Conservation (phyloP, 2,113 vertebrate genomes). For the Fulica atra region DNA sequence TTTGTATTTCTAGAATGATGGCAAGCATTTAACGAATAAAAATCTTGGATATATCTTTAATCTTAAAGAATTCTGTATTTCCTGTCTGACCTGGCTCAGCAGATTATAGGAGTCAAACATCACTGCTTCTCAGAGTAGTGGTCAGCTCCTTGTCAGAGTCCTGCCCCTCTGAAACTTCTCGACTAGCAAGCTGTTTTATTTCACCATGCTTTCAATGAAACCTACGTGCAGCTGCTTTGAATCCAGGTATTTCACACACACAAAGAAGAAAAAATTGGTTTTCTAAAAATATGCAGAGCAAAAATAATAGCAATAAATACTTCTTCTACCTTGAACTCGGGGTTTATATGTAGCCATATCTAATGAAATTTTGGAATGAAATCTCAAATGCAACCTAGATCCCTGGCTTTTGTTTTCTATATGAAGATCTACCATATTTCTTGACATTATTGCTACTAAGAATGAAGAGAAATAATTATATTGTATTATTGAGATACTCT, state of each 20-base stretch:
- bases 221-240: background rate
- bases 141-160: background rate
- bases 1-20: background rate
- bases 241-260: background rate
- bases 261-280: rapidly evolving
- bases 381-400: background rate
- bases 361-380: background rate
- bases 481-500: background rate
- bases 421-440: background rate
- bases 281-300: background rate
- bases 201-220: background rate
- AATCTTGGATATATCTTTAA: background rate
- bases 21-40: background rate
- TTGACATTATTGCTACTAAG: background rate
- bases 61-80: background rate
- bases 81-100: background rate
- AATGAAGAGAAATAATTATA: background rate
- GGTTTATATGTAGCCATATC: background rate
- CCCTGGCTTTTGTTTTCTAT: background rate
- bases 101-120: background rate
- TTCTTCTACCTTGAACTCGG: background rate
- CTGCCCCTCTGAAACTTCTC: background rate
- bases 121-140: background rate
- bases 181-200: background rate
- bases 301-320: background rate